A percentile compares a stretch with the other conserved stretches of the same genome.
Conservation (phyloP, 2,888 invertebrate genomes). For the Heliconius aoede region DNA sequence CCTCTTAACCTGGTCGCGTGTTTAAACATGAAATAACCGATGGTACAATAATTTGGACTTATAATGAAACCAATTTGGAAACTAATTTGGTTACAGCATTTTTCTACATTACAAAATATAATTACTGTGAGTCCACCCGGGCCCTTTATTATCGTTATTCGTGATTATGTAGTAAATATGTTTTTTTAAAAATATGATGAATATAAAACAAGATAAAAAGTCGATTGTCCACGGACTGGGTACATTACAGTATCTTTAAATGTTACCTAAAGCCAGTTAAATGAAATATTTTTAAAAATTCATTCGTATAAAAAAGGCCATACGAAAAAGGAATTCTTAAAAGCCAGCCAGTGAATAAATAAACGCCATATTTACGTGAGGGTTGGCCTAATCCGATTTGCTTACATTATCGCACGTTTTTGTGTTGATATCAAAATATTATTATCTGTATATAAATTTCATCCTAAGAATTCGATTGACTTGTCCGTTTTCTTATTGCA, state of each 20-base stretch:
- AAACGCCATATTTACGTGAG: conserved; percentile 55
- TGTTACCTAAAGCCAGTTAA: neutral
- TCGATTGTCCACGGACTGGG: neutral
- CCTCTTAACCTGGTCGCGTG: conserved; percentile 37
- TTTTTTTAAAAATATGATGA: neutral
- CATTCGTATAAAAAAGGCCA: conserved; percentile 46
- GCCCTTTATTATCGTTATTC: neutral
- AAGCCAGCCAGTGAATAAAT: conserved; percentile 52
- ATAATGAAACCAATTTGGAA: conserved; percentile 56
- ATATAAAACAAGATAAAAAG: neutral
- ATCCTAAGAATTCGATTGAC: neutral
- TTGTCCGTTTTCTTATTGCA: neutral
- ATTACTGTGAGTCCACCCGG: too few relatives aligned
- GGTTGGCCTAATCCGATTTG: conserved; percentile 70
- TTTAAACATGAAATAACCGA: conserved; percentile 50
- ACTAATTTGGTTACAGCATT: conserved; percentile 51
- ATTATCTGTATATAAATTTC: conserved; percentile 18
- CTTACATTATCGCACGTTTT: conserved; percentile 62
- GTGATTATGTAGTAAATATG: neutral
- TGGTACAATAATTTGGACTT: conserved; percentile 50
- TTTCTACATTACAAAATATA: too few relatives aligned
- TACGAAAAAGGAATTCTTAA: conserved; percentile 47
- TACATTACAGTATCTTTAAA: neutral
- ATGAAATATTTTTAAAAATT: conserved; percentile 29
- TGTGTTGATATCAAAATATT: conserved; percentile 44